Conservation (phyloP, 2,888 invertebrate species). For the Brassicogethes aeneus region DNA sequence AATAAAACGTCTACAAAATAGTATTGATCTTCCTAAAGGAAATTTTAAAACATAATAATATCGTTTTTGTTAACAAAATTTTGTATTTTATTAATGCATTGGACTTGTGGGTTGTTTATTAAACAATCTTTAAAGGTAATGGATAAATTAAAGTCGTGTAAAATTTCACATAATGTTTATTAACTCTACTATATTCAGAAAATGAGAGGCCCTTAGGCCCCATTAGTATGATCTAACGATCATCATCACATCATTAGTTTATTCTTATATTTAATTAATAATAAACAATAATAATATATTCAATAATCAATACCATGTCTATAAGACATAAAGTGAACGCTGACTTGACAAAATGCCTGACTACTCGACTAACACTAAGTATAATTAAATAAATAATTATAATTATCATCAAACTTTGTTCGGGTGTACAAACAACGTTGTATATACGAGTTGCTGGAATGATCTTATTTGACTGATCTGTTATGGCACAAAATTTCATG, state of each 20-base stretch:
- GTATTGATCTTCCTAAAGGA: no score
- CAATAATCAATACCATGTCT: slow-evolving; percentile 38
- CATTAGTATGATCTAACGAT: slow-evolving; percentile 55
- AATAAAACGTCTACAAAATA: no score
- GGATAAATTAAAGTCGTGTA: slow-evolving; percentile 15
- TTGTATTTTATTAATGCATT: no score
- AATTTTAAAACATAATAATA: no score
- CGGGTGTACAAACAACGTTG: no score
- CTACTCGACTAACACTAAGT: slow-evolving; percentile 20
- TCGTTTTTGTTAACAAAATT: no score
- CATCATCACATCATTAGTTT: slow-evolving; percentile 62
- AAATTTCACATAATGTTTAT: slow-evolving; percentile 61
- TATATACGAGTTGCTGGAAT: no score
- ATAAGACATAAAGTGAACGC: slow-evolving; percentile 39
- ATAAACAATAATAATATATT: slow-evolving; percentile 42
- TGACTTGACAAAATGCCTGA: slow-evolving; percentile 41
- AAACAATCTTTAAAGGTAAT: no score
- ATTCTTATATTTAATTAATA: slow-evolving; percentile 42
- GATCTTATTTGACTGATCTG: not conserved
- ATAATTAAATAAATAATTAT: slow-evolving; percentile 8
- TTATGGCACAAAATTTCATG: slow-evolving; percentile 2
- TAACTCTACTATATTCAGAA: slow-evolving; percentile 69
- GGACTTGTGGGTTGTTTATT: no score
- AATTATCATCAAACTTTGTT: not conserved
- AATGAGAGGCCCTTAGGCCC: slow-evolving; percentile 39